Conservation (phyloP, 2,113 vertebrate species). For the zebrafish (Danio rerio) region GRCz12tu NC_133177.1:29118501-29119000, state of each 20-base stretch:
- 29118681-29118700: neutral
- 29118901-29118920: neutral
- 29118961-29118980: neutral
- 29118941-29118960: neutral
- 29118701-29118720: neutral
- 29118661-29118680: neutral
- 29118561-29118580: neutral
- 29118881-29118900: neutral
- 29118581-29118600: neutral
- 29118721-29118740: neutral
- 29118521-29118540: neutral
- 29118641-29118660: neutral
- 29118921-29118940: neutral
- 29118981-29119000: neutral
- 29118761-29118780: neutral
- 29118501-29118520: neutral
- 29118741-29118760: no score
- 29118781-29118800: neutral
- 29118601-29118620: neutral
- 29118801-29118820: neutral
- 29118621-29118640: neutral
- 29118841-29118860: neutral
- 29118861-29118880: conserved; percentile 1
- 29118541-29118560: neutral
- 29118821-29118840: neutral